phyloP scores from a whole-genome alignment of 2,113 vertebrate species.

The Grantiella picta region DNA sequence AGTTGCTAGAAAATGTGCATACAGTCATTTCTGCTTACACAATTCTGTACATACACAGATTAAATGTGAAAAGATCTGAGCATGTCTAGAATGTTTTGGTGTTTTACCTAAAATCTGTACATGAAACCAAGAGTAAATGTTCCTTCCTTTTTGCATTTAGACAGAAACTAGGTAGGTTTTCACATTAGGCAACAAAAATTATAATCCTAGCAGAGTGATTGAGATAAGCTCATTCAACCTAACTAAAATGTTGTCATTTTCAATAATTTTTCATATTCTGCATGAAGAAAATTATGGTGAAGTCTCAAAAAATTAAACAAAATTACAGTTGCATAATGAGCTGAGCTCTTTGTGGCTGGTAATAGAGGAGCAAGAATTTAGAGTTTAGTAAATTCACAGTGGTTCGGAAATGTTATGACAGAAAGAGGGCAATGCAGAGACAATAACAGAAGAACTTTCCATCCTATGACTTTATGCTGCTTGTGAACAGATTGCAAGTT shows the following conservation, averaged over 20 bases:
- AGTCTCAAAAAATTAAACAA: background rate
- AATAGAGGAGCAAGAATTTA: slow-evolving; percentile 2
- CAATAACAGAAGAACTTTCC: slow-evolving; percentile 17
- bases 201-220: background rate
- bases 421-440: slow-evolving; percentile 56
- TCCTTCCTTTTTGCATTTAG: slow-evolving; percentile 14
- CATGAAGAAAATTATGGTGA: slow-evolving; percentile 32
- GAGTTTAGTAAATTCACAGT: slow-evolving; percentile 11
- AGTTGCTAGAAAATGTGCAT: background rate
- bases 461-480: slow-evolving; percentile 6
- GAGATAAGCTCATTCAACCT: slow-evolving; percentile 38
- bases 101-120: slow-evolving; percentile 9
- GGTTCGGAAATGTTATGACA: slow-evolving; percentile 31
- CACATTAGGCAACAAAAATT: background rate
- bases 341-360: slow-evolving; percentile 10
- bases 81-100: background rate
- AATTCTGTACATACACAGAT: background rate
- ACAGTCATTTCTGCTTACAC: background rate
- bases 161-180: slow-evolving; percentile 38
- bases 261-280: background rate
- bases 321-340: slow-evolving; percentile 29
- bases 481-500: slow-evolving; percentile 16
- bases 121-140: background rate
- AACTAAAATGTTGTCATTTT: slow-evolving; percentile 29
- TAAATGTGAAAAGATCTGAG: background rate